Evolutionary conservation across 2,888 invertebrate species (phyloP).

Genomic region (Crematogaster levior): DNA sequence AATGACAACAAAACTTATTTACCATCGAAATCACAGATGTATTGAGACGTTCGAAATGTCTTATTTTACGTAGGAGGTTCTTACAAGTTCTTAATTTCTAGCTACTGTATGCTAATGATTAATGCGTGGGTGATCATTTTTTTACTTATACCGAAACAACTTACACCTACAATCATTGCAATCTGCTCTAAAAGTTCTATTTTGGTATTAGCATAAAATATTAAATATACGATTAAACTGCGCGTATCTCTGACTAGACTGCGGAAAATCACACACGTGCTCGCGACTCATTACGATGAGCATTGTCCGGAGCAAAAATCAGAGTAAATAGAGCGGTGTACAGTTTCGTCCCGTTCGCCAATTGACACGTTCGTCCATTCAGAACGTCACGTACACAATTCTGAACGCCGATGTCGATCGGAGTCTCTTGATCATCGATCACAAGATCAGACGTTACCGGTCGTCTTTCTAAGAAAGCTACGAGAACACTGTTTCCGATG

Average conservation of each 20-base stretch:
- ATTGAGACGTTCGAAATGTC: slow-evolving; percentile 13
- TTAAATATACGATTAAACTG: slow-evolving; percentile 35
- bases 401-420: neutral
- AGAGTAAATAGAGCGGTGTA: slow-evolving; percentile 36
- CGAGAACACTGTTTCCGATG: neutral
- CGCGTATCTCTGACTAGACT: slow-evolving; percentile 50
- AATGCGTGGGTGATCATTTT: slow-evolving; percentile 22
- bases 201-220: slow-evolving; percentile 18
- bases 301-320: slow-evolving; percentile 26
- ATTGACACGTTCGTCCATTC: slow-evolving; percentile 11
- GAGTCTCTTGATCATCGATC: slow-evolving; percentile 21
- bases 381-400: slow-evolving; percentile 37
- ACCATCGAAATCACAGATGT: slow-evolving; percentile 39
- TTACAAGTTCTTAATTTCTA: slow-evolving; percentile 29
- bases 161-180: slow-evolving; percentile 28
- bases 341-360: slow-evolving; percentile 36
- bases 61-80: neutral
- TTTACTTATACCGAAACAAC: neutral
- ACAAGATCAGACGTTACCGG: slow-evolving; percentile 18
- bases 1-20: slow-evolving; percentile 7
- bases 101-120: slow-evolving; percentile 31
- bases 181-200: slow-evolving; percentile 32
- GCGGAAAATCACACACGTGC: slow-evolving; percentile 63
- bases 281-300: slow-evolving; percentile 43
- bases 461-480: neutral